phyloP scores from a whole-genome alignment of 2,113 vertebrate species.

The Felis catus region DNA sequence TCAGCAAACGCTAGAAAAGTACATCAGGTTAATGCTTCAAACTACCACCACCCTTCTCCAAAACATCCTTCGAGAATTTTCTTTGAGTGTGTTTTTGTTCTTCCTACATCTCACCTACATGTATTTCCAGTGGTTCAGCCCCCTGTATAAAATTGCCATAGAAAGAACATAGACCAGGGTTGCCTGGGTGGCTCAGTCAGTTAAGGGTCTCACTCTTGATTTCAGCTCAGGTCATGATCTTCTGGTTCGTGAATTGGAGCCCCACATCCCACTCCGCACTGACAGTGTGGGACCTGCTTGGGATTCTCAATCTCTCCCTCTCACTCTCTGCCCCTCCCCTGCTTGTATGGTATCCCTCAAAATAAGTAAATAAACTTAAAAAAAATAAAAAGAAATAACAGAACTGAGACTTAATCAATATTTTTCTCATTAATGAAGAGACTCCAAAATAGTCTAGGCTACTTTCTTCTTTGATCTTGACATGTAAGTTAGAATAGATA shows the following conservation, averaged over 20 bases:
- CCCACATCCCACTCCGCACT: too few relatives aligned
- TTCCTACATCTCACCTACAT: neutral
- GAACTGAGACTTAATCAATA: neutral
- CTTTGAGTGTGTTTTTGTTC: neutral
- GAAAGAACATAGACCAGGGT: neutral
- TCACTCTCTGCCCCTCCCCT: too few relatives aligned
- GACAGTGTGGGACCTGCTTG: too few relatives aligned
- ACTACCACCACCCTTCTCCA: neutral
- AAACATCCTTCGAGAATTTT: neutral
- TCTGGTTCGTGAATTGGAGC: too few relatives aligned
- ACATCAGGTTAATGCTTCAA: neutral
- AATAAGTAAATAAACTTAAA: too few relatives aligned
- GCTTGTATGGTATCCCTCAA: too few relatives aligned
- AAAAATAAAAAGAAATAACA: too few relatives aligned
- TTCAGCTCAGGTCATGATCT: too few relatives aligned
- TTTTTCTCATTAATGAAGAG: neutral
- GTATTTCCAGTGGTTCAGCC: neutral
- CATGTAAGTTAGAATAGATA: neutral
- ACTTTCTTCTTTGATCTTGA: neutral
- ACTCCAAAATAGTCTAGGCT: neutral
- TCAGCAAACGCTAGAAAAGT: neutral
- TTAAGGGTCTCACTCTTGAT: too few relatives aligned
- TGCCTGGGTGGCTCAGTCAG: too few relatives aligned
- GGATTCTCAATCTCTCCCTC: too few relatives aligned
- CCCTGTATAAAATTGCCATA: neutral